phyloP scores from a whole-genome alignment of 2,113 vertebrate species.

The Aptenodytes forsteri region DNA sequence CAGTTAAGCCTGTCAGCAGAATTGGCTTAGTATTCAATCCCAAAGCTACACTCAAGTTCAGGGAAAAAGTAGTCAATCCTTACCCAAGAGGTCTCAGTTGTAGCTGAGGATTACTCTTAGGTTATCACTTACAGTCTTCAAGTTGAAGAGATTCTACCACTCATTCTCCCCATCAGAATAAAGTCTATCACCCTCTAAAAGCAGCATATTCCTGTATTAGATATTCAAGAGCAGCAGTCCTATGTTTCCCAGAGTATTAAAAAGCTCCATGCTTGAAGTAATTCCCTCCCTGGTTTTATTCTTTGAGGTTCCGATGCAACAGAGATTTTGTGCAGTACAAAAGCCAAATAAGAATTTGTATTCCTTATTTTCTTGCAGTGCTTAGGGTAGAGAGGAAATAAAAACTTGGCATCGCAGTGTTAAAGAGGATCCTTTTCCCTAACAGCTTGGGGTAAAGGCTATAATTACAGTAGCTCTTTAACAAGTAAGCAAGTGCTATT shows the following conservation, averaged over 20 bases:
- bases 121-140: not conserved
- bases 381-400: not conserved
- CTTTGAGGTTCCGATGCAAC: not conserved
- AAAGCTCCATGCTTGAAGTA: not conserved
- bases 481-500: not conserved
- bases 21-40: not conserved
- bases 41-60: not conserved
- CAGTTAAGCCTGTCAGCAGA: not conserved
- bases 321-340: not conserved
- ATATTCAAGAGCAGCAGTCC: not conserved
- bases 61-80: not conserved
- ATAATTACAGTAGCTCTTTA: not conserved
- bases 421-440: not conserved
- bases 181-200: not conserved
- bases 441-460: not conserved
- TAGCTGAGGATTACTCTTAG: not conserved
- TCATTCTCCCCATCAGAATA: not conserved
- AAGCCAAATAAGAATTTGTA: not conserved
- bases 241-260: not conserved
- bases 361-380: not conserved
- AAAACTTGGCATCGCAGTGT: not conserved
- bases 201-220: not conserved
- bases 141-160: not conserved
- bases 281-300: not conserved
- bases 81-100: not conserved